phyloP scores from a whole-genome alignment of 1,140 invertebrate genomes.

The Drosophila santomea region DNA sequence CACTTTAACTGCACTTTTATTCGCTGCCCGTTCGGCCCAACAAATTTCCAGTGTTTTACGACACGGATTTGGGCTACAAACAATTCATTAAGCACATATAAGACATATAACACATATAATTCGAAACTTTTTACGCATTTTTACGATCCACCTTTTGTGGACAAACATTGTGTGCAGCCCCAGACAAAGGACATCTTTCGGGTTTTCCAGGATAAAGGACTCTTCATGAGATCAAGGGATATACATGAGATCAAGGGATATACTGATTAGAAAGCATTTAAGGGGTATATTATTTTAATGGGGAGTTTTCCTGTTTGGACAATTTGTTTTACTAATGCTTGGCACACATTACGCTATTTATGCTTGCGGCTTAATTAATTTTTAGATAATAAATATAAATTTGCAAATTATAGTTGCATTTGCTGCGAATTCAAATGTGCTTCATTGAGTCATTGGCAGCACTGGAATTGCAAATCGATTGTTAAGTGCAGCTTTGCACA shows the following conservation, averaged over 20 bases:
- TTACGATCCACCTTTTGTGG: constrained; percentile 39
- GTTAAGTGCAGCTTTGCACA: not conserved
- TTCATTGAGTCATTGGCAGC: not conserved
- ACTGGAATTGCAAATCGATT: not conserved
- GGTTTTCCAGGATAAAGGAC: constrained; percentile 1
- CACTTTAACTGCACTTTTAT: constrained; percentile 12
- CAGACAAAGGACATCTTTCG: not conserved
- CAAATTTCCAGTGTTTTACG: constrained; percentile 21
- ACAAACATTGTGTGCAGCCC: constrained; percentile 34
- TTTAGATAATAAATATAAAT: too few relatives aligned
- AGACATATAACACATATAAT: not conserved
- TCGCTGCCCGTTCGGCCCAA: not conserved
- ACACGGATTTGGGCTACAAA: constrained; percentile 22
- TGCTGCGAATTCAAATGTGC: not conserved
- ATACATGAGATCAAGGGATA: not conserved
- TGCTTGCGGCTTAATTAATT: not conserved
- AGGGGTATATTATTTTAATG: not conserved
- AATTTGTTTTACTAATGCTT: not conserved
- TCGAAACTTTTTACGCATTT: constrained; percentile 48
- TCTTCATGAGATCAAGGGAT: not conserved
- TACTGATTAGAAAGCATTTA: not conserved
- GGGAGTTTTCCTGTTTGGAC: not conserved
- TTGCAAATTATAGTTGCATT: too few relatives aligned
- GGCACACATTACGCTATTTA: too few relatives aligned
- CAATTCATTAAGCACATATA: constrained; percentile 33